phyloP scores from a whole-genome alignment of 2,888 invertebrate genomes.

The Agonum fuliginosum region DNA sequence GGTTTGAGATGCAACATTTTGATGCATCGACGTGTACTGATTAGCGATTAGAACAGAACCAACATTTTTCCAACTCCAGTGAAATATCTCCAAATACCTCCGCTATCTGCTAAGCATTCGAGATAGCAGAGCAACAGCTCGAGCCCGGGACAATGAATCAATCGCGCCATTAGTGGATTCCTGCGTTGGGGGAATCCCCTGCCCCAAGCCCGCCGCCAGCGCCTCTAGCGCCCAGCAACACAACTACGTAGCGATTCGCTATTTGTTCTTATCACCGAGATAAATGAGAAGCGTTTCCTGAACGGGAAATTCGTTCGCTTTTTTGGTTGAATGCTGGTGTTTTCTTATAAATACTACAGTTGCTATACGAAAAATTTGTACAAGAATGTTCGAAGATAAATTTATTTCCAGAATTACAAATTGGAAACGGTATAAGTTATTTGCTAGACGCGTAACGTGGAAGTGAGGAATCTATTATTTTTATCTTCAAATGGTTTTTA shows the following conservation, averaged over 20 bases:
- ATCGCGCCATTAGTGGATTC: conserved; percentile 63
- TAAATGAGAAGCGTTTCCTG: background rate
- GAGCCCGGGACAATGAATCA: conserved; percentile 54
- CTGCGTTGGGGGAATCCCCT: conserved; percentile 49
- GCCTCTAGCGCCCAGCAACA: background rate
- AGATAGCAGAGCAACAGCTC: background rate
- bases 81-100: background rate
- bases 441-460: too few species aligned
- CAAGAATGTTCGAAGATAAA: background rate
- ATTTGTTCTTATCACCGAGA: conserved; percentile 39
- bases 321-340: background rate
- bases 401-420: background rate
- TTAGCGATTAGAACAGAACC: too few species aligned
- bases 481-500: too few species aligned
- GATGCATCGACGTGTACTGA: too few species aligned
- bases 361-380: conserved; percentile 2
- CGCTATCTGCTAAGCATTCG: background rate
- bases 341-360: conserved; percentile 16
- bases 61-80: too few species aligned
- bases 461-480: too few species aligned
- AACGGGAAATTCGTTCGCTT: background rate
- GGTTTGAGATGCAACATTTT: too few species aligned
- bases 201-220: background rate
- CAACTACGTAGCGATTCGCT: conserved; percentile 11
- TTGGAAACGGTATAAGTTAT: background rate